phyloP scores from a whole-genome alignment of 2,888 invertebrate genomes.

The Nemapogon koenigi region DNA sequence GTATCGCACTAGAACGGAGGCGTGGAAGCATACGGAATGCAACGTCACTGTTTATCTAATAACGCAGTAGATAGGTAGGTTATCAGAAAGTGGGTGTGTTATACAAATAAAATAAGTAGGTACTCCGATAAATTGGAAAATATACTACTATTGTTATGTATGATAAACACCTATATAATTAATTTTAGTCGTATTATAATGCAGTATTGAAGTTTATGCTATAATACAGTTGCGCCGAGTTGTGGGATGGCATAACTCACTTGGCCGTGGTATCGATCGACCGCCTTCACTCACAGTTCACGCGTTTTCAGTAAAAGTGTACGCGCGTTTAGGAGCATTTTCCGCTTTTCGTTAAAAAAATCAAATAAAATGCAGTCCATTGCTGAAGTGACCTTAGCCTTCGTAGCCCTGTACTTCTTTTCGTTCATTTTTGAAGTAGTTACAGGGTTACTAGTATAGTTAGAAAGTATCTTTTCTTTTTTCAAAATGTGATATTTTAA shows the following conservation, averaged over 20 bases:
- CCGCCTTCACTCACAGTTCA: constrained; percentile 26
- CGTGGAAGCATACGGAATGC: too few species aligned
- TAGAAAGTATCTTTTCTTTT: constrained; percentile 17
- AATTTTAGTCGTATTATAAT: too few species aligned
- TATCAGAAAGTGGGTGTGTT: too few species aligned
- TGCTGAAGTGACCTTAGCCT: constrained; percentile 54
- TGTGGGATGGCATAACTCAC: constrained; percentile 29
- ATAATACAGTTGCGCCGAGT: constrained; percentile 4
- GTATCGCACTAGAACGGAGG: too few species aligned
- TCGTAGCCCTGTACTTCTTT: constrained; percentile 50
- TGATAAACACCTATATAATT: too few species aligned
- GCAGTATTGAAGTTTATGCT: too few species aligned
- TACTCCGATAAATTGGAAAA: too few species aligned
- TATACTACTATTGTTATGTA: too few species aligned
- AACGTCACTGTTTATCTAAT: too few species aligned
- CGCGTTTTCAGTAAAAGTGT: constrained; percentile 18
- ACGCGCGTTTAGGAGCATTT: constrained; percentile 20
- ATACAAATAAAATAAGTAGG: too few species aligned
- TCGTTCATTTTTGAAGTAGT: constrained; percentile 56
- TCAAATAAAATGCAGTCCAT: constrained; percentile 49
- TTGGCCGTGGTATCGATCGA: constrained; percentile 32
- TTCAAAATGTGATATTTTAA: constrained; percentile 47
- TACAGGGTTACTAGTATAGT: constrained; percentile 45
- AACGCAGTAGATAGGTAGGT: too few species aligned
- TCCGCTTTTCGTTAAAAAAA: constrained; percentile 23